Evolutionary conservation across 2,797 vertebrate genomes (phyloP).

Genomic region (Chelidonichthys spinosus): DNA sequence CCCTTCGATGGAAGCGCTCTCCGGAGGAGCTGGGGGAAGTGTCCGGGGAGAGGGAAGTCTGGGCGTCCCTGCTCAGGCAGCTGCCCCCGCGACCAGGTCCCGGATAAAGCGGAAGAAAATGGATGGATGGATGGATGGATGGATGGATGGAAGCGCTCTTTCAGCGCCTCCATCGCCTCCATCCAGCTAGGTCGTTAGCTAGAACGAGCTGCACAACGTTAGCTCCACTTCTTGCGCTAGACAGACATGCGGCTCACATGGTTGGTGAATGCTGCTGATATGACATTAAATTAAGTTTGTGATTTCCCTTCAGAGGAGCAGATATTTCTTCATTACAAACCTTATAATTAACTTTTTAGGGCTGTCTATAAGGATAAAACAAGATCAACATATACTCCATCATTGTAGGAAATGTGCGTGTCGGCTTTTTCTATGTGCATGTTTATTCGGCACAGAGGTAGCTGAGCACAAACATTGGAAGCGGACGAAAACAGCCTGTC

Average conservation of each 20-base stretch:
- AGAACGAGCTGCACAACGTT: conserved; percentile 20
- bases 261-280: neutral
- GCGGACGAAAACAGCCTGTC: rapidly evolving
- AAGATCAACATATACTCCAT: neutral
- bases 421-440: neutral
- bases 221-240: conserved; percentile 32
- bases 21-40: no score
- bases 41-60: no score
- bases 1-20: conserved; percentile 9
- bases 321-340: neutral
- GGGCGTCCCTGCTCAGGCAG: no score
- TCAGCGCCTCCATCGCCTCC: no score
- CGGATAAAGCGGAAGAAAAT: no score
- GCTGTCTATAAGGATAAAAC: neutral
- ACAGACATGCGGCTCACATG: conserved; percentile 9
- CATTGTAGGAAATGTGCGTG: neutral
- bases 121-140: no score
- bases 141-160: no score
- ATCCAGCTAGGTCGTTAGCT: no score
- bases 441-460: neutral
- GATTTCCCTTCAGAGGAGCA: neutral
- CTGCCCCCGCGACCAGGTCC: no score
- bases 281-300: conserved; percentile 10
- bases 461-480: neutral
- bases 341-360: neutral